These are phyloP conservation scores for Podarcis cretensis DNA, from an alignment of 2,113 vertebrate species.

Conservation along the genomic window DNA sequence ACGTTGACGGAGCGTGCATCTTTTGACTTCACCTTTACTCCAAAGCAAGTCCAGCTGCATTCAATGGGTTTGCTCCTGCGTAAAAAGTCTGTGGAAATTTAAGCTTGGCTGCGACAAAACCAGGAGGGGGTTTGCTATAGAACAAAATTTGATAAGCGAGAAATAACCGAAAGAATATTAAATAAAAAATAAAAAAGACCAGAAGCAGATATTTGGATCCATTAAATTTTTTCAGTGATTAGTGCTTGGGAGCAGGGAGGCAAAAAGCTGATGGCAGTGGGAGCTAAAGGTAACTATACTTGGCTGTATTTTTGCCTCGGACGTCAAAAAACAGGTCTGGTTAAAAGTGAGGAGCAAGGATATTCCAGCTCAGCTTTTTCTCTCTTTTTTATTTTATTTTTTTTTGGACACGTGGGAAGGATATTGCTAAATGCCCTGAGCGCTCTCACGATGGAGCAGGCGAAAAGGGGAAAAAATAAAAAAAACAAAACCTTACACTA, in stretches of 20 bases:
- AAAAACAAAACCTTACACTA: neutral
- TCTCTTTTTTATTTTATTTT: neutral
- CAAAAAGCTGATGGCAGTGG: neutral
- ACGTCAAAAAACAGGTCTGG: neutral
- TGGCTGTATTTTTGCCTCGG: neutral
- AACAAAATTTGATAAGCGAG: neutral
- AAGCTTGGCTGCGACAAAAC: neutral
- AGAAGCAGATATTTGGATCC: neutral
- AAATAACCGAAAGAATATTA: too few species aligned
- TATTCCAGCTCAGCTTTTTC: too few species aligned
- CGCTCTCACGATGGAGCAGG: neutral
- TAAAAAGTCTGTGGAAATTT: neutral
- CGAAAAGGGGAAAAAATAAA: too few species aligned
- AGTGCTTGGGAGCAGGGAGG: neutral
- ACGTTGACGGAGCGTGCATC: too few species aligned
- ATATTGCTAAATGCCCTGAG: neutral
- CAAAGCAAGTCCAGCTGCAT: neutral
- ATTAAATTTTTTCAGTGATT: neutral
- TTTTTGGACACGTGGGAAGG: neutral
- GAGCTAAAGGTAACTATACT: neutral
- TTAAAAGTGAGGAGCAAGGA: neutral
- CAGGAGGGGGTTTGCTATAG: fast-evolving
- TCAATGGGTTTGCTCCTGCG: neutral
- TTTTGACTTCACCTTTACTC: neutral
- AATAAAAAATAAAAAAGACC: too few species aligned